Conservation (phyloP, 1,140 invertebrate genomes). For the Capitella teleta region DNA sequence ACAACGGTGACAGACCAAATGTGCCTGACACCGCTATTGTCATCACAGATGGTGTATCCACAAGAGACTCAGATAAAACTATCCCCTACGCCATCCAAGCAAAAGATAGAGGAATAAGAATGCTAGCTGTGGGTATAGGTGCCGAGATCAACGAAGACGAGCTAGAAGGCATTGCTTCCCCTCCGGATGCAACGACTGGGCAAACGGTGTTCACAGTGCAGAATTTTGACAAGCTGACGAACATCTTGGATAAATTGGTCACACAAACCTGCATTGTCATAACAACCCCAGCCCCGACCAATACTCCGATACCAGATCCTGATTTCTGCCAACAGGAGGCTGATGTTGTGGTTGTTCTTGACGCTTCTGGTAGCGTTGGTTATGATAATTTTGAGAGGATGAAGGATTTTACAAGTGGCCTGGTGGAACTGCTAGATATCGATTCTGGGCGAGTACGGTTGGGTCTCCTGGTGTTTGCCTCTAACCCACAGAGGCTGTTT, state of each 20-base stretch:
- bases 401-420: background rate
- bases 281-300: background rate
- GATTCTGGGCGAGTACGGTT: background rate
- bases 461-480: slow-evolving; percentile 1
- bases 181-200: background rate
- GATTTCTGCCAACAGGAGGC: background rate
- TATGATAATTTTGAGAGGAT: background rate
- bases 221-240: background rate
- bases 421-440: background rate
- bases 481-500: too few relatives aligned
- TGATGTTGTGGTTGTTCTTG: background rate
- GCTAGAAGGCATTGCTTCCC: slow-evolving; percentile 2
- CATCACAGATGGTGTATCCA: slow-evolving; percentile 13
- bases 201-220: slow-evolving; percentile 2
- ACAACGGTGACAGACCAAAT: slow-evolving; percentile 9
- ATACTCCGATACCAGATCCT: background rate
- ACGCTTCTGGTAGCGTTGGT: background rate
- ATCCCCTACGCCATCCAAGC: slow-evolving; percentile 1
- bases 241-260: background rate
- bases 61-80: slow-evolving; percentile 3
- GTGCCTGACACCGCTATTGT: slow-evolving; percentile 16
- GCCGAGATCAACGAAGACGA: background rate
- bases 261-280: background rate
- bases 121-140: background rate
- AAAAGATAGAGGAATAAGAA: background rate